Conservation (phyloP, 2,797 vertebrate species). For the Chrysolophus pictus region DNA sequence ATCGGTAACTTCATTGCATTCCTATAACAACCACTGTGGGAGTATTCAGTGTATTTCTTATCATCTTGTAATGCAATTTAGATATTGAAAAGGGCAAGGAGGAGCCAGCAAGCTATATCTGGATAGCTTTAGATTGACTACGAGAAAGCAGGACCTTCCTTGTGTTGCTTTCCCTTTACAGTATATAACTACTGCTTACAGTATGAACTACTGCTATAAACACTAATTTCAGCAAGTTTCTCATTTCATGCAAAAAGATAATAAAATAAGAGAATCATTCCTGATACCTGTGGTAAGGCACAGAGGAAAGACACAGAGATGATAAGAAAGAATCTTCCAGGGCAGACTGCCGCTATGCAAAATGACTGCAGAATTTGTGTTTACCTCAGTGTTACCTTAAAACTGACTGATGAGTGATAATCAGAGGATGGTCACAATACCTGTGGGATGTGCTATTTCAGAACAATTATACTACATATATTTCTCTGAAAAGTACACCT, state of each 20-base stretch:
- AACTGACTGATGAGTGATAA: neutral
- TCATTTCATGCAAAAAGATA: neutral
- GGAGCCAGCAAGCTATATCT: neutral
- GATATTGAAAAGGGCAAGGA: neutral
- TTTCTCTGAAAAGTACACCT: neutral
- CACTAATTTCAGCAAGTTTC: neutral
- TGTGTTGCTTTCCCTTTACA: neutral
- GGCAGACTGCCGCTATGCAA: neutral
- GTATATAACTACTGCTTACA: too few species aligned
- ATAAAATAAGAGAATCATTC: neutral
- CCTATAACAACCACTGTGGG: neutral
- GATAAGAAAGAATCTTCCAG: neutral
- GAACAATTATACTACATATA: neutral
- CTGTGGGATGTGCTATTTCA: neutral
- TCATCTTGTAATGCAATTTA: neutral
- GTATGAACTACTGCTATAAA: neutral
- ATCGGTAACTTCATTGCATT: neutral
- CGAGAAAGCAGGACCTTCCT: neutral
- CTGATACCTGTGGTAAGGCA: neutral
- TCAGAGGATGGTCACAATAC: neutral
- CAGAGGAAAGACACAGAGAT: neutral
- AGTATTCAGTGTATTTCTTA: neutral
- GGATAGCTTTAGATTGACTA: neutral
- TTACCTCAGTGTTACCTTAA: neutral
- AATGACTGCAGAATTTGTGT: neutral